These are phyloP conservation scores for Crossaster papposus DNA, from an alignment of 53 echinoderm and acorn worm genomes.

Conservation along the genomic window DNA sequence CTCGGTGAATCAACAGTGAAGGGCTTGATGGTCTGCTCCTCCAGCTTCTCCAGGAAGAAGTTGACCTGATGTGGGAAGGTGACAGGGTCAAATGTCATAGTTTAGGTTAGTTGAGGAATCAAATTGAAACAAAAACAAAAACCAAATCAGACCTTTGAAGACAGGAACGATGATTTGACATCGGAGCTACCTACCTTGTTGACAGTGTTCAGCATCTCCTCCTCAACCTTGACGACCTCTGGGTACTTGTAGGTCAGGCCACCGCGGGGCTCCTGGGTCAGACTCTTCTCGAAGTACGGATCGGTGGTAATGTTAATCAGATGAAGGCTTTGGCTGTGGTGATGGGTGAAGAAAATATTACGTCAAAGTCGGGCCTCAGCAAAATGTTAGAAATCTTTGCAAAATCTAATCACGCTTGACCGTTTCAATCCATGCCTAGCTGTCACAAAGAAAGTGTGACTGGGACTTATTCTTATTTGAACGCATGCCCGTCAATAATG, in stretches of 20 bases:
- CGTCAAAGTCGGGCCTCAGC: not conserved
- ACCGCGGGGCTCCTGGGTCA: constrained; percentile 33
- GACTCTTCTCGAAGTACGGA: constrained; percentile 9
- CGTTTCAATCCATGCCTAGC: too few species aligned
- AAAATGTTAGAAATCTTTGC: not conserved
- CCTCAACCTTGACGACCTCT: constrained; percentile 52
- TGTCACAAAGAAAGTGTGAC: too few species aligned
- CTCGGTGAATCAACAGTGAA: constrained; percentile 63
- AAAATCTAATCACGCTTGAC: too few species aligned
- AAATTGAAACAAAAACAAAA: not conserved
- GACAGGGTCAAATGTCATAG: not conserved
- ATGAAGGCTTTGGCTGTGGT: constrained; percentile 51
- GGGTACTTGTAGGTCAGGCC: constrained; percentile 51
- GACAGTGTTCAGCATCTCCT: constrained; percentile 51
- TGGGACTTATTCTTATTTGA: too few species aligned
- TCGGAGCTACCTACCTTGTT: constrained; percentile 45
- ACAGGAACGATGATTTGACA: too few species aligned
- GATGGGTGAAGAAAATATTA: not conserved
- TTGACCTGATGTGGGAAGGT: constrained; percentile 44
- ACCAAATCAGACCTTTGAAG: too few species aligned
- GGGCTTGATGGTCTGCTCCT: constrained; percentile 11
- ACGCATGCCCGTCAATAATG: too few species aligned
- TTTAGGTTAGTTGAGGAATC: not conserved
- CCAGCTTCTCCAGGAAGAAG: constrained; percentile 58
- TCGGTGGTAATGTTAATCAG: constrained; percentile 54